Evolutionary conservation across 1,140 invertebrate genomes (phyloP).

Genomic region (Bombus waltoni): DNA sequence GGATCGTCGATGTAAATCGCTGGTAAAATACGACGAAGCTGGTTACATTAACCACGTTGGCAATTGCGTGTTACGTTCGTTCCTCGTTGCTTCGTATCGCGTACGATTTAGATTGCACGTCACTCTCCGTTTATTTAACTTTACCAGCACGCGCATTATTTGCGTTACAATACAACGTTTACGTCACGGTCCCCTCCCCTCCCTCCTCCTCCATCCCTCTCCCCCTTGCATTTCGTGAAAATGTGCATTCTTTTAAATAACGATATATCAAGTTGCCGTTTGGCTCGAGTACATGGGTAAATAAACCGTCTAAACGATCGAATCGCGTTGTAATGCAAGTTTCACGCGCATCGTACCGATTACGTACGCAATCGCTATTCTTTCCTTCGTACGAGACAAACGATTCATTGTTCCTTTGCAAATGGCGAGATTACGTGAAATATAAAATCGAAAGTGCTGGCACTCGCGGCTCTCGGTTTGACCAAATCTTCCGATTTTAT

Average conservation of each 20-base stretch:
- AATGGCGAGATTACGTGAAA: not conserved
- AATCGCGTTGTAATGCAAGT: not conserved
- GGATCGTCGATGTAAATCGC: constrained; percentile 14
- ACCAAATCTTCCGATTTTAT: not conserved
- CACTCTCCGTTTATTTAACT: constrained; percentile 48
- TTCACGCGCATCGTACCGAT: not conserved
- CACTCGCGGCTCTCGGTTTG: not conserved
- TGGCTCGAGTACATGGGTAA: not conserved
- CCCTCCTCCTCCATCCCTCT: too few relatives aligned
- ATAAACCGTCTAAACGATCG: not conserved
- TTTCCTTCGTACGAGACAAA: not conserved
- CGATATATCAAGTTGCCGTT: constrained; percentile 32
- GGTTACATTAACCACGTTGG: constrained; percentile 39
- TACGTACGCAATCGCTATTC: not conserved
- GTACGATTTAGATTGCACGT: constrained; percentile 51
- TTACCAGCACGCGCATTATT: constrained; percentile 44
- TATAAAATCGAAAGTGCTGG: not conserved
- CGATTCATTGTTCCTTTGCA: not conserved
- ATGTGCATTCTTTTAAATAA: constrained; percentile 25
- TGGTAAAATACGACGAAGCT: constrained; percentile 19
- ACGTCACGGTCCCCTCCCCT: not conserved
- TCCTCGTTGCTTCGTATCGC: constrained; percentile 47
- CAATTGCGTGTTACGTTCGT: constrained; percentile 43
- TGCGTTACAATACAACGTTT: constrained; percentile 38
- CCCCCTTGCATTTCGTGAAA: not conserved